Base-by-base conservation (phyloP, 1,140 invertebrate species). In the Oryctes rhinoceros region DNA sequence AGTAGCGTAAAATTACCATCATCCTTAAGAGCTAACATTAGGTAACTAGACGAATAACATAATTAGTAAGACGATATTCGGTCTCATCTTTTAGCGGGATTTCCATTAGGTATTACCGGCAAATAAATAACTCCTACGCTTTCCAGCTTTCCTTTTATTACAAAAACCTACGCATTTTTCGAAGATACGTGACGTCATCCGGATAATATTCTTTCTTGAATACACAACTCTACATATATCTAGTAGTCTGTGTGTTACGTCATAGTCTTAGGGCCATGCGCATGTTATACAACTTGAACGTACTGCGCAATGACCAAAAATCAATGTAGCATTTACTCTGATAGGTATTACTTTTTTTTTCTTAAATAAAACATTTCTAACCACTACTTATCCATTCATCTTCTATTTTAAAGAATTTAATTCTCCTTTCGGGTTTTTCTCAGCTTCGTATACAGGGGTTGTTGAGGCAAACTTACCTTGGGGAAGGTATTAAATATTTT, bases 321-420 rank as follows among this genome's bases (percentile, higher is more conserved):
- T 76, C 74, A 76, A 76, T 76, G 74, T 76, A 76, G 74, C 74
- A 44, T 76, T 76, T 24, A 67, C 65, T 67, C 20, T 39, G 44
- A 20, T 76, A 30, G 0, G 24, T 30, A 44, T 44, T 18, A 39
- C 9, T 76, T 76, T 47, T 76, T 67, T 67, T 67, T 10, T 10
- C 39, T 62, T 62, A 62, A 62, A 62, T 62, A 62, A 18, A 6
- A 62, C 53, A 20, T 13, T 62, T 62, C 13, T 18, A n/a, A 20
- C 7, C 20, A 5, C 13, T 62, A 62, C 13, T 62, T n/a, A 62
- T 62, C 5, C 53, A 62, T 62, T 62, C 7, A 44, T 44, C 9
- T 44, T 44, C 39, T 7, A 5, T 44, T 7, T 44, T 3, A 44
- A 44, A 44, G 39, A 7, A 44, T 44, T 44, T 44, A 44, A 10